Evolutionary conservation across 2,113 vertebrate genomes (phyloP).

Genomic region (Mionectes macconnelli): DNA sequence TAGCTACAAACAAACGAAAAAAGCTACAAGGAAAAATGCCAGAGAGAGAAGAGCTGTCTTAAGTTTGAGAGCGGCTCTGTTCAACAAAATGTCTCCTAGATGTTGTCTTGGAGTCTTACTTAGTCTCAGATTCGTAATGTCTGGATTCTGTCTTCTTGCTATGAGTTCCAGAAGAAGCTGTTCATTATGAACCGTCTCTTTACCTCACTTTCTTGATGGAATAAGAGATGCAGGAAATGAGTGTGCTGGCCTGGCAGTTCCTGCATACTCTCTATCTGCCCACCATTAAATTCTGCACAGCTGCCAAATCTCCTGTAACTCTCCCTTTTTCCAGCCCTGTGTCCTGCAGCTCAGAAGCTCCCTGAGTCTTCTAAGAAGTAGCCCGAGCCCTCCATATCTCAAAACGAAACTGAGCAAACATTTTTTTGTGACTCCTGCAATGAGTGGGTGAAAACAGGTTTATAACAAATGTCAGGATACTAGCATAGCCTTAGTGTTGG

Average conservation of each 20-base stretch:
- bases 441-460: not conserved
- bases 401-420: not conserved
- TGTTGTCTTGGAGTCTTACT: not conserved
- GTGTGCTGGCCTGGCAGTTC: not conserved
- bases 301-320: not conserved
- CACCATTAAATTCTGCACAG: not conserved
- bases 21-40: not conserved
- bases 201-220: not conserved
- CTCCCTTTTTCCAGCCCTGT: not conserved
- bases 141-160: not conserved
- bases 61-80: not conserved
- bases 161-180: not conserved
- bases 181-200: not conserved
- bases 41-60: not conserved
- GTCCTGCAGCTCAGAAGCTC: not conserved
- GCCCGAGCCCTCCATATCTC: not conserved
- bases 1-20: not conserved
- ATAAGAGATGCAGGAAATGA: constrained; percentile 11
- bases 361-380: not conserved
- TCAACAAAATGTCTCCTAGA: not conserved
- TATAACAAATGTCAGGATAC: not conserved
- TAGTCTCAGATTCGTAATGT: not conserved
- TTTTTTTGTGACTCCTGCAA: not conserved
- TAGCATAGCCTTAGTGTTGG: not conserved
- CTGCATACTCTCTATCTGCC: not conserved